Evolutionary conservation across 1,140 invertebrate genomes (phyloP).

Genomic region (Heliconius melpomene): DNA sequence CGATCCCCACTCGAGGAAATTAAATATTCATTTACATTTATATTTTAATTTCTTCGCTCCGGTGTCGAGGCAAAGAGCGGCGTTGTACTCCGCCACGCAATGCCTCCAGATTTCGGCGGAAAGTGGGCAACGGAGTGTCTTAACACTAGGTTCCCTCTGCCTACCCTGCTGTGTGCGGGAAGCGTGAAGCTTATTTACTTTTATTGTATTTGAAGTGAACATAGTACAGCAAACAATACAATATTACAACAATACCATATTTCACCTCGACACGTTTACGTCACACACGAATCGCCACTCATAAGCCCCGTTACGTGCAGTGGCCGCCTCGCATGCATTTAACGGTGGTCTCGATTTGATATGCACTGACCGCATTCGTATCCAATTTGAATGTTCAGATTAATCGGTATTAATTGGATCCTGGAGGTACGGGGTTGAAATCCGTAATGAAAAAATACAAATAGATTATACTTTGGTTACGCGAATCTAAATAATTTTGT

Average conservation of each 20-base stretch:
- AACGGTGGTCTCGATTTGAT: conserved; percentile 47
- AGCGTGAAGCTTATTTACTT: too few relatives aligned
- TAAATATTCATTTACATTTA: too few relatives aligned
- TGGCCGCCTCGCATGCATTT: conserved; percentile 30
- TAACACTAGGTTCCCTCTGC: too few relatives aligned
- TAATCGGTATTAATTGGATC: background rate
- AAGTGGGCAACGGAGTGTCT: background rate
- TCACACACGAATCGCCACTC: conserved; percentile 20
- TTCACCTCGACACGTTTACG: conserved; percentile 14
- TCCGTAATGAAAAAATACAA: background rate
- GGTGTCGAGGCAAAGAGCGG: too few relatives aligned
- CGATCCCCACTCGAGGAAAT: too few relatives aligned
- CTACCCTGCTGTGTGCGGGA: too few relatives aligned
- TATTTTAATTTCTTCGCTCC: too few relatives aligned
- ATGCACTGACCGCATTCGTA: conserved; percentile 47
- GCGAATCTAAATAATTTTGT: too few relatives aligned
- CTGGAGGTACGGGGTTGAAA: background rate
- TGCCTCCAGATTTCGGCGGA: too few relatives aligned
- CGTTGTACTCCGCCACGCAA: too few relatives aligned
- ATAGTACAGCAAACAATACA: background rate
- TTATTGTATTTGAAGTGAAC: background rate
- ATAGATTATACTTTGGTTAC: background rate
- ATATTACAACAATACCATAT: conserved; percentile 9
- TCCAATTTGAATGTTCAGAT: conserved; percentile 26
- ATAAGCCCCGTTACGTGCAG: conserved; percentile 28